Conservation (phyloP, 2,797 vertebrate species). For the Parauchenoglanis punctatus region DNA sequence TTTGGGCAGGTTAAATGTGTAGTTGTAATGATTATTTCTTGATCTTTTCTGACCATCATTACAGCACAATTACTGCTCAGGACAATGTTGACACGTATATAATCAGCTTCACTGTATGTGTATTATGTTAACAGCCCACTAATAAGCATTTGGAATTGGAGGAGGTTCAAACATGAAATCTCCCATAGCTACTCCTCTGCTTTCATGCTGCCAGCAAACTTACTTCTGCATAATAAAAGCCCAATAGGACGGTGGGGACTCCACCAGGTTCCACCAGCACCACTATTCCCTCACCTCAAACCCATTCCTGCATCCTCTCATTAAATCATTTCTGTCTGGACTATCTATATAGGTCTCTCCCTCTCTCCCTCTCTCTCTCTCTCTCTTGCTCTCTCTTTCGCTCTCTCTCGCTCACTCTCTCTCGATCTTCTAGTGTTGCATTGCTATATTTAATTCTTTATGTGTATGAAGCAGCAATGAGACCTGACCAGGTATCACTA, state of each 20-base stretch:
- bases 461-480: constrained; percentile 37
- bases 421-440: background rate
- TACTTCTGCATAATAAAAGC: background rate
- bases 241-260: background rate
- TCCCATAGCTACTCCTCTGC: background rate
- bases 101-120: background rate
- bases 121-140: constrained; percentile 3
- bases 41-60: constrained; percentile 9
- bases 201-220: background rate
- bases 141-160: background rate
- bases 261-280: background rate
- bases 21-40: constrained; percentile 12
- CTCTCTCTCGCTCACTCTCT: background rate
- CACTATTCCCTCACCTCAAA: background rate
- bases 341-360: background rate
- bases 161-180: background rate
- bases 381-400: no score
- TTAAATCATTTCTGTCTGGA: background rate
- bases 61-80: constrained; percentile 2
- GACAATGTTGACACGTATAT: background rate
- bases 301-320: background rate
- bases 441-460: constrained; percentile 45
- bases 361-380: no score
- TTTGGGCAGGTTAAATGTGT: constrained; percentile 19
- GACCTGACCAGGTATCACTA: constrained; percentile 38